These are phyloP conservation scores for Todiramphus chloris DNA, from an alignment of 2,113 vertebrate species.

Conservation along the genomic window DNA sequence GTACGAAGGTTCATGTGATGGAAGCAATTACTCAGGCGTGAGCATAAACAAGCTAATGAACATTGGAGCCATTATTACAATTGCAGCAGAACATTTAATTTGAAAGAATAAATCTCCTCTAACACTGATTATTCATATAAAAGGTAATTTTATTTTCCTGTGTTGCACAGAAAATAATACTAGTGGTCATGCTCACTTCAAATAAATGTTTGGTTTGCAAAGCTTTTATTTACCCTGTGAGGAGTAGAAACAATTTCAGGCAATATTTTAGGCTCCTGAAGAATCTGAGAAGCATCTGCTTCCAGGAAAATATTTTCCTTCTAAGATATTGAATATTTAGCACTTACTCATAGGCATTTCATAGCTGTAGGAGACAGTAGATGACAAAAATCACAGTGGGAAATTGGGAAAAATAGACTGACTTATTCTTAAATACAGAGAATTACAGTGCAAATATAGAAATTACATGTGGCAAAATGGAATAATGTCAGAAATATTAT, in stretches of 20 bases:
- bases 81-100: background rate
- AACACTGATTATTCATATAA: background rate
- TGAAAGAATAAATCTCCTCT: background rate
- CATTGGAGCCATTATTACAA: background rate
- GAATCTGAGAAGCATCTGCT: background rate
- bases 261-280: background rate
- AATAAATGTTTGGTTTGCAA: background rate
- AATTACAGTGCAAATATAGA: background rate
- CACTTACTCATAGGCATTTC: slow-evolving; percentile 1
- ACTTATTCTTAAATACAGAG: background rate
- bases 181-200: background rate
- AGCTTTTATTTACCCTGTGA: background rate
- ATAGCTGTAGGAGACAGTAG: background rate
- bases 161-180: background rate
- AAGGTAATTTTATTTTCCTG: background rate
- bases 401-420: background rate
- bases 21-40: background rate
- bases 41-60: background rate
- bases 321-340: background rate
- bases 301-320: slow-evolving; percentile 42
- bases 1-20: background rate
- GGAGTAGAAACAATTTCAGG: background rate
- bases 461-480: background rate
- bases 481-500: background rate
- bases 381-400: background rate